Base-by-base conservation (phyloP, 2,888 invertebrate species). In the Phasia obesa region DNA sequence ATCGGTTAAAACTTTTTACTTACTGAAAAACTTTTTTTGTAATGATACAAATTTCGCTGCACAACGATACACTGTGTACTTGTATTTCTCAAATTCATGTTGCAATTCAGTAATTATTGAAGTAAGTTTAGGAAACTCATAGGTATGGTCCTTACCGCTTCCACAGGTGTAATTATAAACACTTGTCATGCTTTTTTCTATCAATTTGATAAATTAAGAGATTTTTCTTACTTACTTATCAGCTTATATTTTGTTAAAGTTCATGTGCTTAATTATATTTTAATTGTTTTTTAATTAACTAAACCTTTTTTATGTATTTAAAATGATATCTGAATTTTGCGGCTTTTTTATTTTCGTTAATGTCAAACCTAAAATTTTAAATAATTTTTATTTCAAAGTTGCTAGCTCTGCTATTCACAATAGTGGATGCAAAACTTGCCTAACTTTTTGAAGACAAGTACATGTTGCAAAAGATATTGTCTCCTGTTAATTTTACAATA, bases 1-100 rank as follows among this genome's bases (percentile, higher is more conserved):
- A 27, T 6, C 6, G 7, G 2, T 44, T 35, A 13, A 2, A 0
- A 42, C 21, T 38, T 19, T 44, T 6, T 57, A 87, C 88, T 87
- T 85, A 91, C 91, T 91, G 82, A 88, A 88, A 21, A 91, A 88
- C 1, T 87, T 86, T 78, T 90, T 90, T 74, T 91, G 90, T 9
- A 91, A 67, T 1, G 88, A 87, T 2, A 89, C 86, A 62, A 91
- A 86, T 86, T 91, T 91, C 13, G 87, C 86, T 15, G 91, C 91
- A 82, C 91, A 90, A 9, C 91, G 88, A 85, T 91, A 91, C 15
- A 91, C 90, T 0, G 90, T 90, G 70, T 89, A 91, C 80, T 90
- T 91, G 76, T 88, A 91, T 15, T 86, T 80, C 7, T 87, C 83
- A 75, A 87, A 91, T 64, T 90, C 90, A 60, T 80, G 67, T 55